Evolutionary conservation across 2,888 invertebrate genomes (phyloP).

Genomic region (Heliconius ethilla): DNA sequence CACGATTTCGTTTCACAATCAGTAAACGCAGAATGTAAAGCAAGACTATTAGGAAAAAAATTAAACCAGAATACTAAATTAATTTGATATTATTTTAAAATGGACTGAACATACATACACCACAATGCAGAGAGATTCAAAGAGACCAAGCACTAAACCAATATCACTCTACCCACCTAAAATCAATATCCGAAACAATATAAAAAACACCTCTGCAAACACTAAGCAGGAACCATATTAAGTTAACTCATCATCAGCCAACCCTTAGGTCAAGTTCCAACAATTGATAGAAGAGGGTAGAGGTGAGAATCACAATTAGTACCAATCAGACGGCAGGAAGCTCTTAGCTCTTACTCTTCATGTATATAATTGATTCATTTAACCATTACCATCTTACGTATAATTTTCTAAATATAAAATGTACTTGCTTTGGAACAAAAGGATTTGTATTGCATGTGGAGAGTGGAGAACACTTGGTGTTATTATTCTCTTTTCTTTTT

Average conservation of each 20-base stretch:
- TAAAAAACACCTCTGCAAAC: background rate
- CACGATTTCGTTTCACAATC: no score
- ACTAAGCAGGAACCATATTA: background rate
- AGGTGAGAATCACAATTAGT: conserved; percentile 64
- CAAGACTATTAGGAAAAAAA: no score
- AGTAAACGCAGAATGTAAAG: no score
- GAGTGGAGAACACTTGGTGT: background rate
- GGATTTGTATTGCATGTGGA: conserved; percentile 10
- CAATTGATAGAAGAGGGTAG: conserved; percentile 58
- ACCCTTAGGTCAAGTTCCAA: conserved; percentile 56
- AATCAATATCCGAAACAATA: background rate
- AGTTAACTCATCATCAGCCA: conserved; percentile 12
- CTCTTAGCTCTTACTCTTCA: conserved; percentile 51
- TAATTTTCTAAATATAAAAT: conserved; percentile 19
- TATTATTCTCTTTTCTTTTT: conserved; percentile 15
- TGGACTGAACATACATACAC: no score
- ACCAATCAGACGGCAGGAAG: conserved; percentile 68
- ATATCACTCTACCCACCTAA: no score
- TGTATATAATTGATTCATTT: conserved; percentile 32
- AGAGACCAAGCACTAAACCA: no score
- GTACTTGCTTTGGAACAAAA: background rate
- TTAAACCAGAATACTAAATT: no score
- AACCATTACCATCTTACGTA: background rate
- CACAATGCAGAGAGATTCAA: no score
- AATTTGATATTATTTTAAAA: no score